These are phyloP conservation scores for Mohoua ochrocephala DNA, from an alignment of 2,113 vertebrate species.

Conservation along the genomic window DNA sequence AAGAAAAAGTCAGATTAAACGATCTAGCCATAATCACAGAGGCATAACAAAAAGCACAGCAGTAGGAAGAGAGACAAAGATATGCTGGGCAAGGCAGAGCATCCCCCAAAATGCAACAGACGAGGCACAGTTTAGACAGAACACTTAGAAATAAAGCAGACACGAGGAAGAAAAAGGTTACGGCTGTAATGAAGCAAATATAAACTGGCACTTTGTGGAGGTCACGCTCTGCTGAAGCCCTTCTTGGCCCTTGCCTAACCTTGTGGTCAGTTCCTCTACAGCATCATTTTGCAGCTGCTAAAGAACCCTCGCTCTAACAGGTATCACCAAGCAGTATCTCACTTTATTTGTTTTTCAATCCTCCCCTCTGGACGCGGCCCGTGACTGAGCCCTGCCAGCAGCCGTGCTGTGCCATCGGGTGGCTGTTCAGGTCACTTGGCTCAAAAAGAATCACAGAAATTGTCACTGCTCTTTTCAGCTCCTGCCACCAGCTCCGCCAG, in stretches of 20 bases:
- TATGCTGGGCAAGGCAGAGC: background rate
- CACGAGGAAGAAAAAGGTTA: background rate
- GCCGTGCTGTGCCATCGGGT: background rate
- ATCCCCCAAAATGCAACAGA: background rate
- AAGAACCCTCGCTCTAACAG: background rate
- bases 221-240: background rate
- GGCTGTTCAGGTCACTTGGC: background rate
- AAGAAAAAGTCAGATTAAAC: background rate
- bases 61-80: background rate
- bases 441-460: background rate
- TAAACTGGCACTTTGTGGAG: background rate
- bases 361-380: background rate
- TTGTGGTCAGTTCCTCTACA: background rate
- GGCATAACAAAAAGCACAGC: accelerated
- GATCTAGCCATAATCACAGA: background rate
- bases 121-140: background rate
- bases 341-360: background rate
- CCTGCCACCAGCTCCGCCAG: background rate
- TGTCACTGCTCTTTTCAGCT: background rate
- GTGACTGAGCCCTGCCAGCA: background rate
- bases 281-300: background rate
- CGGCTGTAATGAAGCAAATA: background rate
- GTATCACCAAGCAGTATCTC: background rate
- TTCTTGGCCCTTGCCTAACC: background rate
- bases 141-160: background rate